These are phyloP conservation scores for Tuberolachnus salignus DNA, from an alignment of 2,888 invertebrate species.

Conservation along the genomic window DNA sequence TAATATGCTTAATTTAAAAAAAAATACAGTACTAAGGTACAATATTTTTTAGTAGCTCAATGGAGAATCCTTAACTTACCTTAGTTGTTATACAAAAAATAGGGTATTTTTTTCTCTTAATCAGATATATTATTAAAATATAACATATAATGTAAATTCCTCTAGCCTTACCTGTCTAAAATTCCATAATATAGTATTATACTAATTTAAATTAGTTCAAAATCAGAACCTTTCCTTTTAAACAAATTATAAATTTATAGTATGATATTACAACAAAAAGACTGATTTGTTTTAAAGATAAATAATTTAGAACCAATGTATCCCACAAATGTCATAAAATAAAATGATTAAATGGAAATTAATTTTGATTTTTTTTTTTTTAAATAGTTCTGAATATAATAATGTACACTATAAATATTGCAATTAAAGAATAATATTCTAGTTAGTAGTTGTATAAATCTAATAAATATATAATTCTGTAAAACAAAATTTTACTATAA, in stretches of 20 bases:
- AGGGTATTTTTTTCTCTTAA: constrained; percentile 9
- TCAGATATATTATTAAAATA: background rate
- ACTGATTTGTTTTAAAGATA: too few species aligned
- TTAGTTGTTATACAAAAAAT: constrained; percentile 33
- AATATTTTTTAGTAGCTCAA: constrained; percentile 2
- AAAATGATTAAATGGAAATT: too few species aligned
- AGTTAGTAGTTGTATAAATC: too few species aligned
- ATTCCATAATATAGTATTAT: background rate
- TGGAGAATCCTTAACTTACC: constrained; percentile 51
- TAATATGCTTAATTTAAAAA: background rate
- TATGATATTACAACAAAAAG: too few species aligned
- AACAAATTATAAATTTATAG: background rate
- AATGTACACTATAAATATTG: too few species aligned
- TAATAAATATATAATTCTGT: too few species aligned
- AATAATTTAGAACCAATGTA: too few species aligned
- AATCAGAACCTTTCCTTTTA: background rate
- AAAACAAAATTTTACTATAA: too few species aligned
- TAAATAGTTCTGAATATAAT: too few species aligned
- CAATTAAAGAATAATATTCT: too few species aligned
- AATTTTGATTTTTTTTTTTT: too few species aligned
- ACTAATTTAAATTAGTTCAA: constrained; percentile 12
- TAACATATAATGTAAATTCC: background rate
- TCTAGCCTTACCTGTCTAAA: constrained; percentile 35
- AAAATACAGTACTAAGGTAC: constrained; percentile 4
- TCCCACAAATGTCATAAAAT: too few species aligned